phyloP scores from a whole-genome alignment of 1,140 invertebrate genomes.

The Brachionus koreanus region DNA sequence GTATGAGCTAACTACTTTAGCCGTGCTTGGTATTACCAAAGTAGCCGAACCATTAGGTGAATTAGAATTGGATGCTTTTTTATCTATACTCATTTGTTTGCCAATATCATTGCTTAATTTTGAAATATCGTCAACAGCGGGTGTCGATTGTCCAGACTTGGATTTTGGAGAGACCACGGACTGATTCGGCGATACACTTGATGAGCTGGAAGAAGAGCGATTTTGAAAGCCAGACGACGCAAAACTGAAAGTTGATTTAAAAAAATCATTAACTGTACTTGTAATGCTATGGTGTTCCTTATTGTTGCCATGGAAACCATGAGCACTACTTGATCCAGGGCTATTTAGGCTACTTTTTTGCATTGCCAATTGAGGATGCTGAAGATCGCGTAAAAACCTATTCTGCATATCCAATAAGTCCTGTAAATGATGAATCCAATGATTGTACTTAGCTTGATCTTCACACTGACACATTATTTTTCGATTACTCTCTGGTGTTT shows the following conservation, averaged over 20 bases:
- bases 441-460: background rate
- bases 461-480: conserved; percentile 42
- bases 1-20: conserved; percentile 57
- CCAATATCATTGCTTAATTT: conserved; percentile 11
- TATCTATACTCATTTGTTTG: background rate
- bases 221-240: conserved; percentile 25
- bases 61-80: background rate
- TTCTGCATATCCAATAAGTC: conserved; percentile 35
- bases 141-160: background rate
- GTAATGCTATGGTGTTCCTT: conserved; percentile 33
- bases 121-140: background rate
- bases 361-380: conserved; percentile 56
- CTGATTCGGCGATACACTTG: background rate
- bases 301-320: conserved; percentile 45
- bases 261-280: conserved; percentile 30
- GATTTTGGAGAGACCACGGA: background rate
- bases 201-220: conserved; percentile 38
- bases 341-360: conserved; percentile 43
- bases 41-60: background rate
- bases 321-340: conserved; percentile 46
- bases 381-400: conserved; percentile 63
- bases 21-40: conserved; percentile 23
- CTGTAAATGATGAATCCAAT: conserved; percentile 28
- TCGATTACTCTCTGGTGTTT: conserved; percentile 48
- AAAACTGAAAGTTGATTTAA: conserved; percentile 34